A percentile compares a stretch with the other conserved stretches of the same genome.
Conservation (phyloP, 1,140 invertebrate species). For the Panagrolaimus sp. region DNA sequence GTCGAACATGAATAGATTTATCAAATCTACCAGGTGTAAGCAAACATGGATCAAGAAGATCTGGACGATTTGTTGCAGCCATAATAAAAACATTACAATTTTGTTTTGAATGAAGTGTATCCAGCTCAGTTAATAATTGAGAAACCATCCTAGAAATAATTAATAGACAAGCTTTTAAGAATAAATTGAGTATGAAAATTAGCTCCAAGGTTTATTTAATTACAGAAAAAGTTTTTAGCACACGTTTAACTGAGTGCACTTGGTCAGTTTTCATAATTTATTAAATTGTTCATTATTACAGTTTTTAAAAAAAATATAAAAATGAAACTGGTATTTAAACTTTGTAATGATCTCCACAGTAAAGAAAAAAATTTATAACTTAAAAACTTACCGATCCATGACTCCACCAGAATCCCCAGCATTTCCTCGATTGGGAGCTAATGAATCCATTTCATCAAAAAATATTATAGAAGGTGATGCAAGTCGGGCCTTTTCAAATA, state of each 20-base stretch:
- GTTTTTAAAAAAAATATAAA: too few relatives aligned
- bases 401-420: slow-evolving; percentile 87
- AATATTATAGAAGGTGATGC: slow-evolving; percentile 88
- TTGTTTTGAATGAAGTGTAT: slow-evolving; percentile 49
- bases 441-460: slow-evolving; percentile 89
- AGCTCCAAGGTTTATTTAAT: too few relatives aligned
- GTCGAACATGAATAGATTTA: slow-evolving; percentile 34
- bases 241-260: too few relatives aligned
- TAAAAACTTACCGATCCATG: slow-evolving; percentile 68
- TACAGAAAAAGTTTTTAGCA: too few relatives aligned
- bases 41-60: slow-evolving; percentile 85
- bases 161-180: too few relatives aligned
- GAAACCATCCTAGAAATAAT: slow-evolving; percentile 52
- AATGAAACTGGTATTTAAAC: too few relatives aligned
- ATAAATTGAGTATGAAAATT: too few relatives aligned
- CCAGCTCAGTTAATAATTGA: slow-evolving; percentile 61
- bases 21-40: slow-evolving; percentile 71
- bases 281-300: too few relatives aligned
- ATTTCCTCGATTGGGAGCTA: slow-evolving; percentile 79
- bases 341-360: too few relatives aligned
- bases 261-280: too few relatives aligned
- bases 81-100: slow-evolving; percentile 70
- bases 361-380: too few relatives aligned
- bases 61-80: slow-evolving; percentile 90
- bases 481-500: slow-evolving; percentile 76